Evolutionary conservation across 2,888 invertebrate genomes (phyloP).

Genomic region (Tipula unca): DNA sequence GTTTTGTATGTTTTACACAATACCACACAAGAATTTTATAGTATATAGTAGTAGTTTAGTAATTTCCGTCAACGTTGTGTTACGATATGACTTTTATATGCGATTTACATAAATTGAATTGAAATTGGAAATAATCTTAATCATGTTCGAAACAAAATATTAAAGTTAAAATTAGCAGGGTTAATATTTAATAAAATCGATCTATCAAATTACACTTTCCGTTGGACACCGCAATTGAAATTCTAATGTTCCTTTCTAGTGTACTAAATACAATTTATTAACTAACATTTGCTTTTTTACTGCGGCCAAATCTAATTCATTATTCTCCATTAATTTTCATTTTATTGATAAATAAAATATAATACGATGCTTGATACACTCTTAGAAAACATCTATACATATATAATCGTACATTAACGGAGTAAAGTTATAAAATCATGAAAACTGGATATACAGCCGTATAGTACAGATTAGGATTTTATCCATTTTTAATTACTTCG

Average conservation of each 20-base stretch:
- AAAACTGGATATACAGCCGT: background rate
- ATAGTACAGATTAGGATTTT: background rate
- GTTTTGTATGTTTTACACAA: background rate
- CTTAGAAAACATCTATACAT: background rate
- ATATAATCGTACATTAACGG: background rate
- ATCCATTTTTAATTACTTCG: background rate
- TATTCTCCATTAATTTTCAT: background rate
- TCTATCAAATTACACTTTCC: too few relatives aligned
- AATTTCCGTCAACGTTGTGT: background rate
- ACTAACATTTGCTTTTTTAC: background rate
- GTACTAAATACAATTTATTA: too few relatives aligned
- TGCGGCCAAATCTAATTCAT: background rate
- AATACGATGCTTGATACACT: background rate
- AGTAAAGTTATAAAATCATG: background rate
- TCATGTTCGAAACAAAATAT: too few relatives aligned
- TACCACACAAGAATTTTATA: background rate
- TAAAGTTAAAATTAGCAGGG: too few relatives aligned
- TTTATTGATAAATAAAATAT: background rate
- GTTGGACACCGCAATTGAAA: too few relatives aligned
- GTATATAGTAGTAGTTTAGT: background rate
- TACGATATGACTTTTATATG: too few relatives aligned
- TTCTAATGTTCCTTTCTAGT: too few relatives aligned
- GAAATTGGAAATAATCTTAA: too few relatives aligned
- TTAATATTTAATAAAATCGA: too few relatives aligned
- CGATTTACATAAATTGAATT: too few relatives aligned